Evolutionary conservation across 2,113 vertebrate genomes (phyloP), one percentile per base, ranked within the genome.

Genomic region (Nannobrachium achirus): DNA sequence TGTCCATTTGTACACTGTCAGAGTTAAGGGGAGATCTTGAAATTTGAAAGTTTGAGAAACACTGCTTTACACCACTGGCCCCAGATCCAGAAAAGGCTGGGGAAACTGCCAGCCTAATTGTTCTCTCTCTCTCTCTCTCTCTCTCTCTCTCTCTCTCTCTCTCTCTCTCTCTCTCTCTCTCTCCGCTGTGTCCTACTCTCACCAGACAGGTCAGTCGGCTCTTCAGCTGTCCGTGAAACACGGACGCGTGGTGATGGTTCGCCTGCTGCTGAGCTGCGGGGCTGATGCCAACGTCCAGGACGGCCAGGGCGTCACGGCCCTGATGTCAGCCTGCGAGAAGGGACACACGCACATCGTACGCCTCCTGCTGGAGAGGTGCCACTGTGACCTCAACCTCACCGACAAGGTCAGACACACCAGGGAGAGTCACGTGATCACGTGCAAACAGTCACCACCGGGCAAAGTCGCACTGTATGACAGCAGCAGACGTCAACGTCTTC

Each of bases 151-250:
- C n/a, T n/a, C n/a, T n/a, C n/a, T n/a, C n/a, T n/a, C n/a, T n/a
- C n/a, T n/a, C n/a, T n/a, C n/a, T n/a, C n/a, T n/a, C n/a, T n/a
- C n/a, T 46, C 0, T 56, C 19, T 52, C 4, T 40, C 25, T 14
- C 44, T 45, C 4, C 44, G 18, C 1, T 6, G 13, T 56, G 38
- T n/a, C 40, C 18, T n/a, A 33, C 46, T 20, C 15, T 19, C 53
- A 1, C 8, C 84, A 97, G 96, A 94, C 94, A 0, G 96, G 95
- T 14, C 95, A 96, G 78, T 96, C 95, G 0, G 95, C 95, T 10
- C 84, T 97, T 66, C 95, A 96, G 88, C 82, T 97, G 88, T 95
- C 96, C 0, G 95, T 95, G 67, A 94, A 95, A 82, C 95, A 97
- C 0, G 95, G 95, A 0, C 90, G 94, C 0, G 86, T 88, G 1